Conservation (phyloP, 2,888 invertebrate genomes). For the Zygaena filipendulae region DNA sequence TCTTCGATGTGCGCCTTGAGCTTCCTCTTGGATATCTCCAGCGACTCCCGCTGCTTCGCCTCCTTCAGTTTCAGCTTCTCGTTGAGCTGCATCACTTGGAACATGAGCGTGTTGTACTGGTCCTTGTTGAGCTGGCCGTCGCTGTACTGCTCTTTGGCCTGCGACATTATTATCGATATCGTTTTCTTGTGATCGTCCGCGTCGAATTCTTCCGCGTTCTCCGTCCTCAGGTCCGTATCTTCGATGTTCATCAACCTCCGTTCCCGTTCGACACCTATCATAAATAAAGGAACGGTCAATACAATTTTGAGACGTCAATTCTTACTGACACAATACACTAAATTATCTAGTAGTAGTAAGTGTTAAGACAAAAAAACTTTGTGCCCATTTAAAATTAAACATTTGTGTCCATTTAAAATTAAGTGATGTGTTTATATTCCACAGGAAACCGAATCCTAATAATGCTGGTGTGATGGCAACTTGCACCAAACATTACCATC, state of each 20-base stretch:
- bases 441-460: no score
- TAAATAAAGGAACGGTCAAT: background rate
- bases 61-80: conserved; percentile 81
- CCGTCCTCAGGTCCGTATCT: conserved; percentile 62
- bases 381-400: no score
- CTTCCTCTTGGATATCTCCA: conserved; percentile 63
- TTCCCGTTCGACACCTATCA: conserved; percentile 54
- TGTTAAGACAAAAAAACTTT: no score
- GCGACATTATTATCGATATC: conserved; percentile 81
- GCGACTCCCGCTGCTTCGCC: conserved; percentile 76
- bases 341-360: no score
- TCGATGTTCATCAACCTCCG: conserved; percentile 59
- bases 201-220: conserved; percentile 60
- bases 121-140: conserved; percentile 79
- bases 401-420: no score
- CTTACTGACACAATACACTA: no score
- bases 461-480: no score
- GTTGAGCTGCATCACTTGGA: conserved; percentile 81
- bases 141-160: conserved; percentile 83
- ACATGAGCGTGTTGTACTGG: conserved; percentile 80
- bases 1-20: conserved; percentile 44
- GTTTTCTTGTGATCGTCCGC: conserved; percentile 71
- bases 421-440: no score
- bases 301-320: no score
- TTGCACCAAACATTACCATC: no score